phyloP scores from a whole-genome alignment of 1,140 invertebrate genomes.

The Camponotus pennsylvanicus region DNA sequence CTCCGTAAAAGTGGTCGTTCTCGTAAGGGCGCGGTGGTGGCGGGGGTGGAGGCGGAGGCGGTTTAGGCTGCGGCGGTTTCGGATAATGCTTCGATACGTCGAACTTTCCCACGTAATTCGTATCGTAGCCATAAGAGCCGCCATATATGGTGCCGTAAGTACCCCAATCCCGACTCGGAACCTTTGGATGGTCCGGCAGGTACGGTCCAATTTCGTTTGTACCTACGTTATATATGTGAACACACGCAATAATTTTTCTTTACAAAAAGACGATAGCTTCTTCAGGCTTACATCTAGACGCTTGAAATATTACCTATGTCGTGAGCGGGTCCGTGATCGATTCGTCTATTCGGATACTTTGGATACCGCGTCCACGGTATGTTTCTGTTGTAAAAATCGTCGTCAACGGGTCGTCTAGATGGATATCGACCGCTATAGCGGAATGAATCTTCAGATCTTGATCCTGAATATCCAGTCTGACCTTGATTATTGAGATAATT shows the following conservation, averaged over 20 bases:
- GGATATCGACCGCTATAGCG: constrained; percentile 26
- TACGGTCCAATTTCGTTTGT: constrained; percentile 71
- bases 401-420: constrained; percentile 36
- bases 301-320: constrained; percentile 65
- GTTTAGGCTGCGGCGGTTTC: constrained; percentile 13
- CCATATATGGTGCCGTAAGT: constrained; percentile 82
- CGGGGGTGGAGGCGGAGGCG: neutral
- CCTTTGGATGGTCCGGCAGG: constrained; percentile 57
- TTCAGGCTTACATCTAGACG: neutral
- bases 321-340: constrained; percentile 47
- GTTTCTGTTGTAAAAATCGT: constrained; percentile 37
- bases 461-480: neutral
- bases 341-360: constrained; percentile 67
- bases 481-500: constrained; percentile 12
- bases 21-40: constrained; percentile 24
- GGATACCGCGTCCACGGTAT: constrained; percentile 65
- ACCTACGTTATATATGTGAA: constrained; percentile 24
- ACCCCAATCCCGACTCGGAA: constrained; percentile 76
- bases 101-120: constrained; percentile 77
- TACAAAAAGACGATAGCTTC: neutral
- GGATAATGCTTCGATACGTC: constrained; percentile 59
- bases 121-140: constrained; percentile 78
- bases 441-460: constrained; percentile 33
- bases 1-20: constrained; percentile 67
- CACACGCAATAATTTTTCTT: neutral